Evolutionary conservation across 2,797 vertebrate species (phyloP), one percentile per base, ranked within the genome.

Genomic region (Trachurus trachurus): DNA sequence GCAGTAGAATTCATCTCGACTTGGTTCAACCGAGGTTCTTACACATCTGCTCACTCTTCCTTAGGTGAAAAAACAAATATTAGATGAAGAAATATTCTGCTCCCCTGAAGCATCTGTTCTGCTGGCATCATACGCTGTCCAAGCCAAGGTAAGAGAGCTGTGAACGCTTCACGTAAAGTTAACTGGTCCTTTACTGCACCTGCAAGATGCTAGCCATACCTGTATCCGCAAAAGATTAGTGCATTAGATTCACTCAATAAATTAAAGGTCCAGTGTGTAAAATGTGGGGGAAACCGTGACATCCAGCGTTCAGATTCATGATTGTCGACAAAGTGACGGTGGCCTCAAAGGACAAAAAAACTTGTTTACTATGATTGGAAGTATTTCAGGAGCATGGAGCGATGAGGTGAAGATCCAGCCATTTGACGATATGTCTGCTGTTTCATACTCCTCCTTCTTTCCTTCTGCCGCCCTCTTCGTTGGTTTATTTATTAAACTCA

Each of bases 61-160:
- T 77, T 85, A 99, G 97, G 97, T 99, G 71, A 98, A 99, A 92
- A 98, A 98, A 71, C 97, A 98, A 92, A 98, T 98, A 85, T 87
- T 99, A 77, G 96, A 98, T 92, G 98, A 98, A 80, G 96, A 98
- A 91, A 99, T 99, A 84, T 97, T 97, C 89, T 99, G 98, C 76
- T 98, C 97, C 66, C 97, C 97, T 3, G 97, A 99, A 92, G 97
- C 96, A 49, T 97, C 97, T 6, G 96, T 99, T 82, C 93, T 99
- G 49, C 85, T 99, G 89, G 97, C 97, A 15, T 99, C 97, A 2
- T 98, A 98, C 56, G 97, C 97, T 62, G 96, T 99, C 83, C 97
- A 98, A 92, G 97, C 97, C 71, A 98, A 98, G 97, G 97, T 98
- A 84, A 88, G 68, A 42, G 8, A 26, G 19, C 52, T 0, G 6